Conservation (phyloP, 2,113 vertebrate genomes). For the Gasterosteus nipponicus region DNA sequence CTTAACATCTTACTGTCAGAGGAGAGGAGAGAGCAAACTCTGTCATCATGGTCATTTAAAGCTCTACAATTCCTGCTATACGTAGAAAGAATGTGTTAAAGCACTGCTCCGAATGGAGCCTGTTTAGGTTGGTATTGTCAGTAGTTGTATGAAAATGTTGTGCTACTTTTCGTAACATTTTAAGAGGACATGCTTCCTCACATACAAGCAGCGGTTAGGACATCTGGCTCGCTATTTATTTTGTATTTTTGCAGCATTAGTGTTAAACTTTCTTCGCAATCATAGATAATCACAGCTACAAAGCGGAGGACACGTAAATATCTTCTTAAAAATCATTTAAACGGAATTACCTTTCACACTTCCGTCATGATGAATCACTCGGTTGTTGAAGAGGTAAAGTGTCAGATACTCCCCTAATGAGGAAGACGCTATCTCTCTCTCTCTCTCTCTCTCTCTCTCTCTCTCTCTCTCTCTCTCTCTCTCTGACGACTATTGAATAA, state of each 20-base stretch:
- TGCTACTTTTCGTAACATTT: not conserved
- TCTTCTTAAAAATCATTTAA: constrained; percentile 1
- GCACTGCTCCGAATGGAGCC: not conserved
- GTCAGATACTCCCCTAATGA: constrained; percentile 33
- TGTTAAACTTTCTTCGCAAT: constrained; percentile 4
- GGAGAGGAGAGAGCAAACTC: not conserved
- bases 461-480: constrained; percentile 2
- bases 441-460: constrained; percentile 28
- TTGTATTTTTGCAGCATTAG: not conserved
- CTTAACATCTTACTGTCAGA: constrained; percentile 66
- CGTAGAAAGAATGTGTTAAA: not conserved
- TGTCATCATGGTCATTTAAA: not conserved
- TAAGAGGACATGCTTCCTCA: not conserved
- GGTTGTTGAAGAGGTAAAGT: constrained; percentile 35
- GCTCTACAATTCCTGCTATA: not conserved
- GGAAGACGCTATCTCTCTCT: constrained; percentile 64
- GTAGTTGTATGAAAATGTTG: not conserved
- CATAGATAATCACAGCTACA: not conserved
- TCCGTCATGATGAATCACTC: constrained; percentile 43
- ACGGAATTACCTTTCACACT: constrained; percentile 64
- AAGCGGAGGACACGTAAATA: not conserved
- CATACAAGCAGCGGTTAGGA: not conserved
- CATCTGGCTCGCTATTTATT: constrained; percentile 1
- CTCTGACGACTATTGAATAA: not conserved
- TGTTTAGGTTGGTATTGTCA: not conserved